Evolutionary conservation across 1,140 invertebrate genomes (phyloP), one percentile per base, ranked within the genome.

Genomic region (Hyphantria cunea): DNA sequence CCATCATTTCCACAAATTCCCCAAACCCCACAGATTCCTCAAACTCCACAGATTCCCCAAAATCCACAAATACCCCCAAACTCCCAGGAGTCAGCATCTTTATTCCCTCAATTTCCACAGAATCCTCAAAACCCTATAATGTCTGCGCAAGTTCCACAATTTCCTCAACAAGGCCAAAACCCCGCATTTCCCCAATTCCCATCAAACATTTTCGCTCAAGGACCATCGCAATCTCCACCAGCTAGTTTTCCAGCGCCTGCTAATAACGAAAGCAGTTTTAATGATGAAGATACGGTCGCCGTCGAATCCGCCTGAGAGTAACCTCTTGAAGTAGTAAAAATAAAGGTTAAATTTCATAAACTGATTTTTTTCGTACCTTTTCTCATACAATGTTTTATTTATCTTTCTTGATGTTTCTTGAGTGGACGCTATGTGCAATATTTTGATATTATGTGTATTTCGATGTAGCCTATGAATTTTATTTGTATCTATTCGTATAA

Each of bases 251-350:
- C 80, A 5, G 62, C 70, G n/a, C 62, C 64, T 7, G 65, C 54
- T 32, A 75, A 64, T 42, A 56, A 45, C 6, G 71, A 80, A 47
- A 72, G 79, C 61, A 76, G 78, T 41, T 32, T 83, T 33, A 84
- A 80, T 49, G 84, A 88, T 48, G 85, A 84, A 80, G 87, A 90
- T 32, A 79, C 84, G 11, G 62, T 90, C 70, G 74, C 84, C 5
- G 80, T 90, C 17, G 87, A 90, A 51, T 82, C 85, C 34, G 85
- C 84, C 17, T 86, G 78, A 25, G 17, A 25, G 17, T 25, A 5
- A 25, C 17, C 5, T 3, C 5, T 25, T 25, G 17, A 25, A 25
- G 17, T 25, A 25, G 17, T n/a, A n/a, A n/a, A 5, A 5, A 5
- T 25, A 25, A 25, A 25, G 17, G 17, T 25, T 25, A 25, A 25